These are phyloP conservation scores for Neodiprion pinetum DNA, from an alignment of 1,140 invertebrate species.

Conservation along the genomic window DNA sequence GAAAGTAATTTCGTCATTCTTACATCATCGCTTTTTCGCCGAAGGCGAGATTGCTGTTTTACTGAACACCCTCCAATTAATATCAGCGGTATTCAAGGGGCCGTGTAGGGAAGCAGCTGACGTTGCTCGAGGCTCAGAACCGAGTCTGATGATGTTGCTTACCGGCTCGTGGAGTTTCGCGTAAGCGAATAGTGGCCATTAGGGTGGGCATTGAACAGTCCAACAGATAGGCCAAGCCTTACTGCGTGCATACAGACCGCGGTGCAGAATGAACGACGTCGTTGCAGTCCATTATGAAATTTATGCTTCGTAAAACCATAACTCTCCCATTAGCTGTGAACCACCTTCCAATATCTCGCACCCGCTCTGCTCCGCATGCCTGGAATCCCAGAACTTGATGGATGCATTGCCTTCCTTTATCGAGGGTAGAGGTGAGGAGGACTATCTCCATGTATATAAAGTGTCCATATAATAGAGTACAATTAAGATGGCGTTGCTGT, in stretches of 20 bases:
- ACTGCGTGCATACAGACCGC: not conserved
- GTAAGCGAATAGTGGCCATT: not conserved
- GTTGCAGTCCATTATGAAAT: conserved; percentile 36
- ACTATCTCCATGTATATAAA: too few relatives aligned
- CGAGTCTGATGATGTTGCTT: not conserved
- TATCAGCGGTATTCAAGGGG: too few relatives aligned
- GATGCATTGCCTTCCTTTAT: not conserved
- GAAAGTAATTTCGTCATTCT: too few relatives aligned
- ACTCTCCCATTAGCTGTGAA: conserved; percentile 45
- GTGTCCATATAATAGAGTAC: too few relatives aligned
- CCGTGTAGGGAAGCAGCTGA: not conserved
- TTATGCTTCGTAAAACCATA: conserved; percentile 49
- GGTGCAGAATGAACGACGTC: not conserved
- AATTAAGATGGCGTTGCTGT: too few relatives aligned
- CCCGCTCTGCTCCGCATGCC: conserved; percentile 18
- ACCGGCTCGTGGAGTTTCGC: not conserved
- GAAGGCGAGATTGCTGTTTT: too few relatives aligned
- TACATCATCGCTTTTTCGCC: too few relatives aligned
- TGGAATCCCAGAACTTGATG: not conserved
- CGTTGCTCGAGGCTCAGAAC: not conserved
- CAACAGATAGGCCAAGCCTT: not conserved
- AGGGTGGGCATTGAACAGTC: not conserved
- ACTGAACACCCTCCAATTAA: too few relatives aligned
- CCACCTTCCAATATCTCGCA: conserved; percentile 46
- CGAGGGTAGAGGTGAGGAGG: too few relatives aligned